Evolutionary conservation across 2,797 vertebrate species (phyloP), one percentile per base, ranked within the genome.

Genomic region (Enteromius viviparus): DNA sequence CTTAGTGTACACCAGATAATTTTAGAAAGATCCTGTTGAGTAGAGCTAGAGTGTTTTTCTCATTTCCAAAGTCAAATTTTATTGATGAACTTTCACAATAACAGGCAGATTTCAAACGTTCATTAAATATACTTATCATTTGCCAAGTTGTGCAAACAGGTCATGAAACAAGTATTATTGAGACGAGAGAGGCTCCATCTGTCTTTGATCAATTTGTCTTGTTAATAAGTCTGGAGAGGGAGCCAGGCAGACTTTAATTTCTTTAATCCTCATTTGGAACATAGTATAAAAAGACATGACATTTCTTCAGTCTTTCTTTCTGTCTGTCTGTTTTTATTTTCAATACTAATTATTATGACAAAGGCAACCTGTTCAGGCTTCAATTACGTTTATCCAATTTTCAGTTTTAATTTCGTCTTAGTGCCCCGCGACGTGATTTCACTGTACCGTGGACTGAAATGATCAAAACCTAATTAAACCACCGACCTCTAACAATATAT

Each of bases 241-340:
- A 84, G 86, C 84, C 86, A 84, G 87, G 78, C 87, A 87, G 68
- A 87, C 81, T 93, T 89, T 90, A 88, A 85, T 92, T 91, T 90
- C 85, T 90, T 89, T 90, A 93, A 93, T 94, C 92, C 91, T 85
- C 85, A 87, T 88, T 85, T 90, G 89, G 91, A 93, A 92, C 90
- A 93, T 88, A 88, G 87, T 91, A 88, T 87, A 37, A 91, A 86
- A 89, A 82, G 83, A 88, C 85, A 87, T 88, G 85, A 85, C 85
- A 89, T 89, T 84, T 91, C 87, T 81, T 89, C 64, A 21, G 34
- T 84, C 69, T 87, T 42, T 68, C 81, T 81, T 42, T 68, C 81
- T 81, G 45, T 82, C 72, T 76, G 60, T 87, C 85, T 89, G 82
- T 88, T 90, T 88, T 83, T 88, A 84, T 91, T 90, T 91, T 88